phyloP scores from a whole-genome alignment of 1,140 invertebrate genomes.

The Drosophila kurseongensis region DNA sequence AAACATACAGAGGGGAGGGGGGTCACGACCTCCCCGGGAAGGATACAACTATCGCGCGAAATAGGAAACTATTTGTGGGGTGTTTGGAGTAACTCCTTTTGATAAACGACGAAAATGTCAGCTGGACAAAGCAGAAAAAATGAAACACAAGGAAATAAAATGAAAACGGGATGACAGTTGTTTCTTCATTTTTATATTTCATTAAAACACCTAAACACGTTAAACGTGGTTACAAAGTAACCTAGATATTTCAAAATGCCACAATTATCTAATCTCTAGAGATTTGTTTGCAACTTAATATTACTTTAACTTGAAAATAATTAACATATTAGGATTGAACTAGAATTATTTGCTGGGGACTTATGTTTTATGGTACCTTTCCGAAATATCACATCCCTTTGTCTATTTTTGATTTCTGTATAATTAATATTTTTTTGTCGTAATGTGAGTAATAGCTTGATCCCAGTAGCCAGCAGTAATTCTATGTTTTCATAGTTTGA shows the following conservation, averaged over 20 bases:
- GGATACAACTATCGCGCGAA: slow-evolving; percentile 14
- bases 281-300: no score
- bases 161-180: slow-evolving; percentile 7
- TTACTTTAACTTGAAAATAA: no score
- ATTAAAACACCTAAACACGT: no score
- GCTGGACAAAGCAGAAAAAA: slow-evolving; percentile 28
- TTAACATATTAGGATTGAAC: no score
- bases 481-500: slow-evolving; percentile 6
- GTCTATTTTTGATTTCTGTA: neutral
- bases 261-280: no score
- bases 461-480: slow-evolving; percentile 1
- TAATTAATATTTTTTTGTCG: slow-evolving; percentile 1
- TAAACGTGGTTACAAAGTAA: no score
- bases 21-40: neutral
- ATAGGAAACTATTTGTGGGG: slow-evolving; percentile 1
- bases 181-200: neutral
- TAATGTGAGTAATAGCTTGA: neutral
- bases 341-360: no score
- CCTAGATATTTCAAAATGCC: no score
- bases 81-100: slow-evolving; percentile 13
- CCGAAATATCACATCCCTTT: no score
- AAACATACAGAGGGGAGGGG: neutral
- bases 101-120: slow-evolving; percentile 42
- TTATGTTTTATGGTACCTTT: no score
- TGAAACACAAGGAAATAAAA: slow-evolving; percentile 18